phyloP scores from a whole-genome alignment of 2,797 vertebrate genomes.

The Coreius guichenoti region DNA sequence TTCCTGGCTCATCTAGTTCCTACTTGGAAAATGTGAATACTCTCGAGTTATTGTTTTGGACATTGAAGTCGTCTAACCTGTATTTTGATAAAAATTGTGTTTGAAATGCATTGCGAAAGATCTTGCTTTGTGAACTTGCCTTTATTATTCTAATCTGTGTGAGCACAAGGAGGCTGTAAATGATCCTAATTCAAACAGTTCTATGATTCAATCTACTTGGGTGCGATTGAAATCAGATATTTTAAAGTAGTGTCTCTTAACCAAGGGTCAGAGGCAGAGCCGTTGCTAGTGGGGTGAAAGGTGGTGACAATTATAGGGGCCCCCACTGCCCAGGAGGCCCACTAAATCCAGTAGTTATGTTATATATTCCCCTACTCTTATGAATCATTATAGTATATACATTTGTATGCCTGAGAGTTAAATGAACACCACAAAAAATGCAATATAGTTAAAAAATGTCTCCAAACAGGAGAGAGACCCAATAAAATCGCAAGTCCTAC shows the following conservation, averaged over 20 bases:
- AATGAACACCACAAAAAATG: too few relatives aligned
- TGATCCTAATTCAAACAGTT: constrained; percentile 48
- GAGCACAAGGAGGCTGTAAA: constrained; percentile 34
- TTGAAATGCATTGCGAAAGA: not conserved
- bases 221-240: constrained; percentile 25
- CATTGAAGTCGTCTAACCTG: constrained; percentile 31
- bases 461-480: too few relatives aligned
- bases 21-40: constrained; percentile 20
- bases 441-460: too few relatives aligned
- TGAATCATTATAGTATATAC: too few relatives aligned
- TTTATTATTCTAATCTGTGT: constrained; percentile 20
- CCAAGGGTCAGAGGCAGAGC: not conserved
- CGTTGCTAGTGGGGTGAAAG: too few relatives aligned
- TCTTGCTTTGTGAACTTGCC: constrained; percentile 16
- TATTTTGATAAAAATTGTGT: constrained; percentile 53
- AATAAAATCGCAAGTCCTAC: too few relatives aligned
- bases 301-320: not conserved
- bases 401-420: too few relatives aligned
- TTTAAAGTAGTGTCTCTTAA: constrained; percentile 3
- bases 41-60: constrained; percentile 39
- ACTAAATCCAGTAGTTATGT: too few relatives aligned
- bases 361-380: too few relatives aligned
- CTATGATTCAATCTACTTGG: constrained; percentile 38
- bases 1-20: constrained; percentile 38
- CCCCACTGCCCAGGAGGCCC: too few relatives aligned